These are phyloP conservation scores for Sebastes oblongus DNA, from an alignment of 2,797 vertebrate genomes.

Conservation along the genomic window DNA sequence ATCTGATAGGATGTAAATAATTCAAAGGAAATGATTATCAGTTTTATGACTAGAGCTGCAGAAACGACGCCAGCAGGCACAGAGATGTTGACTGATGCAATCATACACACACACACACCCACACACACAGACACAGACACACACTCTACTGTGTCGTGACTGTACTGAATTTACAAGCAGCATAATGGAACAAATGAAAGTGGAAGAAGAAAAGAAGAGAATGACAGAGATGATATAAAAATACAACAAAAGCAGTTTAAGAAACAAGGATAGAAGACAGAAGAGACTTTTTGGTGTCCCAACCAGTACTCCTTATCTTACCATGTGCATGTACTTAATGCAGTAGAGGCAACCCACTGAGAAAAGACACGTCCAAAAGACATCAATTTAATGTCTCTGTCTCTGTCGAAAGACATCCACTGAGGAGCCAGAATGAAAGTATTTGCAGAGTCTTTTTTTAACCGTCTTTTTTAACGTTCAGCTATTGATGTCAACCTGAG, in stretches of 20 bases:
- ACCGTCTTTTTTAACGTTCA: too few species aligned
- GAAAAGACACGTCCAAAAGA: too few species aligned
- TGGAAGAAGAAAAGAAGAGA: not conserved
- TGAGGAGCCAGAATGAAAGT: too few species aligned
- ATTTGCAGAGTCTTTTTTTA: too few species aligned
- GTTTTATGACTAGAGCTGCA: conserved; percentile 2
- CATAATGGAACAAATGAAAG: not conserved
- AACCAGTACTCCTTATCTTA: too few species aligned
- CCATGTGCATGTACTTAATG: too few species aligned
- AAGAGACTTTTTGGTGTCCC: too few species aligned
- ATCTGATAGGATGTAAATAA: conserved; percentile 47
- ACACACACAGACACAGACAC: not conserved
- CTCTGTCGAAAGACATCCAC: accelerated
- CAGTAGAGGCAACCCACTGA: too few species aligned
- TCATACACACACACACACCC: not conserved
- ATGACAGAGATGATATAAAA: not conserved
- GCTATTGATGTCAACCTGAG: too few species aligned
- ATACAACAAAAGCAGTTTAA: too few species aligned
- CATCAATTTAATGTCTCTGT: too few species aligned
- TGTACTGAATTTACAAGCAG: not conserved
- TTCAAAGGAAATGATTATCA: conserved; percentile 33
- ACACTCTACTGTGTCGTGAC: not conserved
- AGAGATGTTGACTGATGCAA: not conserved
- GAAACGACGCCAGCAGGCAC: not conserved
- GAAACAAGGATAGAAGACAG: too few species aligned